Base-by-base conservation (phyloP, 2,888 invertebrate genomes). In the Schizotus pectinicornis region DNA sequence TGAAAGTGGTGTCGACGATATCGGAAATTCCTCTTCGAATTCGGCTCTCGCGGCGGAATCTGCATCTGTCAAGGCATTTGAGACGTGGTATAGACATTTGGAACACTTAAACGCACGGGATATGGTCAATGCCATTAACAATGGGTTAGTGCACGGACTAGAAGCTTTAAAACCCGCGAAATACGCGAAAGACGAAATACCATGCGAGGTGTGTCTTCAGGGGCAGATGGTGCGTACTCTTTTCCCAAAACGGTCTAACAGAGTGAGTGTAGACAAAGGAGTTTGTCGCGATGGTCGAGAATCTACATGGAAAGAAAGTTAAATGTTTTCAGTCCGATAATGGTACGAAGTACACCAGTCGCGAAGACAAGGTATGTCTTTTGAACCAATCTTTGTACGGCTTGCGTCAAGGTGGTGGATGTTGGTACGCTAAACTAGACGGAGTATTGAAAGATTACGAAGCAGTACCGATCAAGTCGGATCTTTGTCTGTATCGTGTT, bases 341-440 rank as follows among this genome's bases (percentile, higher is more conserved):
- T 30, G 67, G 65, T 5, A 33, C 32, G 1, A 67, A 69, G 41
- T 65, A 64, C 36, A 39, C 37, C 0, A 62, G 34, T 14, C 42
- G 14, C 8, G 52, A 63, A 7, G 47, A 48, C 61, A 60, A 12
- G 72, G 70, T 9, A 49, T 71, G 7, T 61, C 73, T 50, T 74
- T 61, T 47, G 65, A n/a, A n/a, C n/a, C 70, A 56, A 72, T 68
- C 3, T 73, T 68, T 58, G 53, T 68, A 7, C 71, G 71, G 12
- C 71, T 72, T 6, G 64, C 65, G 5, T 35, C 68, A 48, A 11
- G 62, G 63, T 0, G 65, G 65, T 11, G 49, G 63, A 41, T 46
- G 34, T 8, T 69, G 65, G 69, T 46, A 67, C 38, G 22, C 9
- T 3, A 41, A 46, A 41, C 32, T 53, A 13, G 39, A 33, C 14